Evolutionary conservation across 2,888 invertebrate species (phyloP), one percentile per base, ranked within the genome.

Genomic region (Sesia bembeciformis): DNA sequence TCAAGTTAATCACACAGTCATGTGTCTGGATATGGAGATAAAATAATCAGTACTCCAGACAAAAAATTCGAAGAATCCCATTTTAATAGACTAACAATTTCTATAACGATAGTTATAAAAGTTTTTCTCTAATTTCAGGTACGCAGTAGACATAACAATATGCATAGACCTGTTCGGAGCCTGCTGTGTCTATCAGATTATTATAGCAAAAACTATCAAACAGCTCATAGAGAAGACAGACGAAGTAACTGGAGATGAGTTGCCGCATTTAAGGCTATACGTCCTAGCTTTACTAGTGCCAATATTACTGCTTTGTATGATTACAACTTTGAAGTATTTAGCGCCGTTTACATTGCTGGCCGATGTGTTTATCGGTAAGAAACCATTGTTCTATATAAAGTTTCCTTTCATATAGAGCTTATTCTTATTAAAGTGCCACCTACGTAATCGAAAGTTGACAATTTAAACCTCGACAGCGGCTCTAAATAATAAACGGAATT

Each of bases 81-180:
- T 23, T 23, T 23, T 23, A 23, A 23, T 23, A 23, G 23, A 23
- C 23, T 23, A 23, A 23, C 23, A 23, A 23, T 23, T 23, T 23
- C 23, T 23, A 23, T 23, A 23, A 23, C 42, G 3, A 42, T 42
- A 42, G 42, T 23, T 23, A 23, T 23, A 23, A 23, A 23, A 23
- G 23, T 23, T 23, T 23, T 23, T 50, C 39, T 6, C 5, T 5
- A 5, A 43, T 67, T 66, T 3, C 67, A 78, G 79, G 52, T 76
- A 77, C 52, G 77, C 83, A 52, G 86, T 88, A 4, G 88, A 88
- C 57, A 3, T 74, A 3, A 71, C 66, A 5, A 84, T 88, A 40
- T 87, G 87, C 58, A 72, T 88, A 52, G 88, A 88, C 52, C 66
- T 88, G 0, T 88, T 88, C 50, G 88, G 88, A 0, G 84, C 88